Evolutionary conservation across 2,797 vertebrate species (phyloP), one percentile per base, ranked within the genome.

Genomic region (Craterocephalus amniculus): DNA sequence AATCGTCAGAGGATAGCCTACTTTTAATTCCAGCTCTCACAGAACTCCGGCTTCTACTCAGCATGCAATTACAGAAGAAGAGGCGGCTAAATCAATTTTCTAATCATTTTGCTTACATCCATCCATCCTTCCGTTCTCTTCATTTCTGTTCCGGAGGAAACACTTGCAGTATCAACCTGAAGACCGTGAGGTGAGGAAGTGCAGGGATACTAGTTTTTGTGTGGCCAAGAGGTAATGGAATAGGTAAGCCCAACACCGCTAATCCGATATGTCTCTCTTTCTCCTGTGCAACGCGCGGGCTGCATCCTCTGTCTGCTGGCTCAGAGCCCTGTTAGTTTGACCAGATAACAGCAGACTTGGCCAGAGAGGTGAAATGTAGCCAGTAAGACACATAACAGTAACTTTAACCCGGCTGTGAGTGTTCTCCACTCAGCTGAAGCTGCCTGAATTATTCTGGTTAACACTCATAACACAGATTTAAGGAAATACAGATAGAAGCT

Each of bases 301-400:
- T n/a, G n/a, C n/a, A n/a, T n/a, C 72, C 66, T 70, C 72, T 74
- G 85, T 88, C 87, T 88, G 81, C 78, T 84, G 81, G 79, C 79
- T 78, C 32, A 1, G 59, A 60, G 72, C 32, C n/a, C 83, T 85
- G 89, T 81, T 87, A 89, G 84, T 87, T 87, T 84, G 88, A 89
- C 86, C 86, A 88, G 86, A 90, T 87, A 89, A 83, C 63, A 64
- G 81, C 63, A 71, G 84, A 87, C 85, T 92, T 86, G 91, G 86
- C 80, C 82, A 65, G 36, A 88, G 36, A 88, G 36, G 86, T 77
- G 86, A 84, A 90, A 88, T 81, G 78, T 85, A 88, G 26, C 29
- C 29, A 31, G 29, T 31, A 31, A 31, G 29, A 31, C 4, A 31
- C 29, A 31, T 31, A 31, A 87, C 48, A 54, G 22, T 14, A 67